Percentiles rank a stretch among this genome's conserved stretches.
Conservation (phyloP, 1,140 invertebrate species). For the Samia ricini region DNA sequence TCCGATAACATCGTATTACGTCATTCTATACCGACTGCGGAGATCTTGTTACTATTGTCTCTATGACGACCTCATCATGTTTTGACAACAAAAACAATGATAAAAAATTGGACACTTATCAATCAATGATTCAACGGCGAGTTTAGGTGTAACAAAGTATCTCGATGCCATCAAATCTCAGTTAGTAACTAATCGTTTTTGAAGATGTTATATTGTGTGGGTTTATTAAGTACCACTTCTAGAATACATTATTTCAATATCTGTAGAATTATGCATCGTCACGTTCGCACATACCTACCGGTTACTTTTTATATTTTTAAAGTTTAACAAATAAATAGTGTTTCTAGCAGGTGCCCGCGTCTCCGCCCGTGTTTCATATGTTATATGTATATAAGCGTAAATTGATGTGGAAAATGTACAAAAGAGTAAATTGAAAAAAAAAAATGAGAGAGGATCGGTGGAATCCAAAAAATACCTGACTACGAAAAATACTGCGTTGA, state of each 20-base stretch:
- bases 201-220: neutral
- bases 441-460: no score
- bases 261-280: neutral
- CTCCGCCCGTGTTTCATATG: no score
- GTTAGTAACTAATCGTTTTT: neutral
- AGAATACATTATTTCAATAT: neutral
- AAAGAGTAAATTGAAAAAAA: no score
- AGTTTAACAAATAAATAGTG: no score
- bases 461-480: no score
- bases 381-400: no score
- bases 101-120: conserved; percentile 1
- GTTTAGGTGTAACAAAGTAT: neutral
- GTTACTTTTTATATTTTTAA: no score
- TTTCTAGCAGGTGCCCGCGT: no score
- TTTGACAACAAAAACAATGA: conserved; percentile 8
- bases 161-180: neutral
- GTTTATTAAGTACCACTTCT: neutral
- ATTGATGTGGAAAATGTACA: no score
- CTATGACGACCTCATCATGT: conserved; percentile 1
- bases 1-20: conserved; percentile 13
- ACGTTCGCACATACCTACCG: no score
- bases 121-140: conserved; percentile 1
- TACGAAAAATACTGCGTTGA: no score
- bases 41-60: conserved; percentile 12
- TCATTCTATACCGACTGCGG: conserved; percentile 3